A percentile compares a stretch with the other conserved stretches of the same genome.
phyloP scores from a whole-genome alignment of 1,140 invertebrate genomes.

The Portunus trituberculatus region DNA sequence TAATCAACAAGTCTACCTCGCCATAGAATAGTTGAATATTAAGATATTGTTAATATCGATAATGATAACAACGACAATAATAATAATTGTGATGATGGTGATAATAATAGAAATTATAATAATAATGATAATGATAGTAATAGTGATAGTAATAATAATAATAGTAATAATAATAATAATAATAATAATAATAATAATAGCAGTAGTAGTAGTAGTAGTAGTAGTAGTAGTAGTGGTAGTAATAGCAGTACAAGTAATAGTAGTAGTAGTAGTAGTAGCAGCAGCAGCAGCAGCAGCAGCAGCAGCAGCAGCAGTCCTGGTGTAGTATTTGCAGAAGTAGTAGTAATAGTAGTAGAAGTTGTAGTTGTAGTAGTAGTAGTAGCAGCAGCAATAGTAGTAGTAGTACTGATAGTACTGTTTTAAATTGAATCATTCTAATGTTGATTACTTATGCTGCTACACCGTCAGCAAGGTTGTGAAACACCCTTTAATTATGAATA shows the following conservation, averaged over 20 bases:
- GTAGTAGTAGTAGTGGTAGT: constrained; percentile 12
- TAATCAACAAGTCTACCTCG: background rate
- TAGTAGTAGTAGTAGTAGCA: background rate
- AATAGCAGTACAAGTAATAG: background rate
- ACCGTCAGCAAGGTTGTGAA: no score
- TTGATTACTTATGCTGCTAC: no score
- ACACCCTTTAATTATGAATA: no score
- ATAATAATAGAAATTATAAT: no score
- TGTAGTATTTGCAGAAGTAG: background rate
- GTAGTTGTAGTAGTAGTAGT: background rate
- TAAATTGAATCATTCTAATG: no score
- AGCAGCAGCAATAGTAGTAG: background rate
- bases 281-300: background rate
- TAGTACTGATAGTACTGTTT: no score
- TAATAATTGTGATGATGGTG: no score
- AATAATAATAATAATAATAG: background rate
- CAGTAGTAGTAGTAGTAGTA: constrained; percentile 11
- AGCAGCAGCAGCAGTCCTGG: background rate
- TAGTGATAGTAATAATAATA: background rate
- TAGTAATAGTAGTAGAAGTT: background rate
- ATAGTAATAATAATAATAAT: background rate
- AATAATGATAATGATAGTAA: no score
- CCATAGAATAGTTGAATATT: background rate
- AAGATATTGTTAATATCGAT: no score
- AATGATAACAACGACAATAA: no score